phyloP scores from a whole-genome alignment of 2,888 invertebrate genomes.

The Chesias legatella region DNA sequence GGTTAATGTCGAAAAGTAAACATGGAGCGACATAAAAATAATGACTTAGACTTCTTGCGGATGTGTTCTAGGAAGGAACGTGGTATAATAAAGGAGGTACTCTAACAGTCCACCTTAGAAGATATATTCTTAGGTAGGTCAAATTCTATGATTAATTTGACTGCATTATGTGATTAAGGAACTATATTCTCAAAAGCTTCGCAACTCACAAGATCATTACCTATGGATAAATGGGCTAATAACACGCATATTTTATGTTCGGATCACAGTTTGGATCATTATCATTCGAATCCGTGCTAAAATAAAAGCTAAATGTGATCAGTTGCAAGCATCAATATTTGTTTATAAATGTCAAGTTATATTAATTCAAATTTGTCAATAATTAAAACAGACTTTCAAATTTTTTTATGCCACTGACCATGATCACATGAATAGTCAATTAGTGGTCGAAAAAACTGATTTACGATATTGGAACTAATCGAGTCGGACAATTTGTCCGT shows the following conservation, averaged over 20 bases:
- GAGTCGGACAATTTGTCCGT: slow-evolving; percentile 25
- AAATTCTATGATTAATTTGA: too few species aligned
- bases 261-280: too few species aligned
- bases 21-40: slow-evolving; percentile 22
- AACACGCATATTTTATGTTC: too few species aligned
- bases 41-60: slow-evolving; percentile 20
- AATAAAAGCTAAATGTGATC: too few species aligned
- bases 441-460: slow-evolving; percentile 21
- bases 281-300: too few species aligned
- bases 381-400: slow-evolving; percentile 24
- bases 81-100: slow-evolving; percentile 13
- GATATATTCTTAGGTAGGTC: too few species aligned
- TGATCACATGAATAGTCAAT: slow-evolving; percentile 28
- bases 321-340: slow-evolving; percentile 1
- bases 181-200: too few species aligned
- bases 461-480: slow-evolving; percentile 21
- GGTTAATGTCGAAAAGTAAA: slow-evolving; percentile 22
- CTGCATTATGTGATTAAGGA: too few species aligned
- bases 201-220: too few species aligned
- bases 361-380: slow-evolving; percentile 14
- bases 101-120: slow-evolving; percentile 4
- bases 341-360: slow-evolving; percentile 18
- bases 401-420: slow-evolving; percentile 23
- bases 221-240: too few species aligned
- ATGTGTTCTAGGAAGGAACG: slow-evolving; percentile 21